Base-by-base conservation (phyloP, 2,113 vertebrate genomes). In the Hoplias malabaricus region DNA sequence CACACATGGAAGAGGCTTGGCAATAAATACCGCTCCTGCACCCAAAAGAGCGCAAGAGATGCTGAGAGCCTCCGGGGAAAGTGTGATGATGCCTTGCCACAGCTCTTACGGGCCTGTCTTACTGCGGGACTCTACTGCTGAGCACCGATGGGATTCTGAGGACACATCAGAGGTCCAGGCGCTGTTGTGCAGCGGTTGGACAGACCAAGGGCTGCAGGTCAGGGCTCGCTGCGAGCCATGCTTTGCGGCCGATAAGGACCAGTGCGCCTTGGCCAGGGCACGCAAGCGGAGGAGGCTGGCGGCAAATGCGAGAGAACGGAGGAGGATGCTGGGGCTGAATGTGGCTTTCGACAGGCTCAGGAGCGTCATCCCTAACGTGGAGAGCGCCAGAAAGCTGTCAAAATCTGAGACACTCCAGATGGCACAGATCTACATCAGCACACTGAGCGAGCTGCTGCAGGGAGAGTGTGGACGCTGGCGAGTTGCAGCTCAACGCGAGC, bases 381-480 rank as follows among this genome's bases (percentile, higher is more conserved):
- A 93, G 59, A 91, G 88, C 82, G 88, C 92, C 62, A 88, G 86
- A 82, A 93, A 94, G 75, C 87, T 94, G 10, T 94, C 93, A 79
- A 95, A 95, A 14, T 93, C 93, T 0, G 94, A 94, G 84, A 95
- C 94, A 0, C 88, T 95, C 4, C 94, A 94, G 42, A 93, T 94
- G 93, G 94, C 94, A 3, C 91, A 93, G 87, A 94, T 94, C 6
- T 95, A 94, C 88, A 94, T 94, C 83, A 46, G 85, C 46, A 91
- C 91, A 0, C 91, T 94, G 29, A 90, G 87, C 69, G 90, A 93
- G 50, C 84, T 93, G 48, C 88, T 94, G 11, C 80, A 88, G 75
- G 81, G 85, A 59, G 67, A 67, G 23, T 34, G 73, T 13, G 73
- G 34, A 23, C 23, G 9, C 34, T 50, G 42, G 12, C 23, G 50